Evolutionary conservation across 2,888 invertebrate species (phyloP), one percentile per base, ranked within the genome.

Genomic region (Chorisops tibialis): DNA sequence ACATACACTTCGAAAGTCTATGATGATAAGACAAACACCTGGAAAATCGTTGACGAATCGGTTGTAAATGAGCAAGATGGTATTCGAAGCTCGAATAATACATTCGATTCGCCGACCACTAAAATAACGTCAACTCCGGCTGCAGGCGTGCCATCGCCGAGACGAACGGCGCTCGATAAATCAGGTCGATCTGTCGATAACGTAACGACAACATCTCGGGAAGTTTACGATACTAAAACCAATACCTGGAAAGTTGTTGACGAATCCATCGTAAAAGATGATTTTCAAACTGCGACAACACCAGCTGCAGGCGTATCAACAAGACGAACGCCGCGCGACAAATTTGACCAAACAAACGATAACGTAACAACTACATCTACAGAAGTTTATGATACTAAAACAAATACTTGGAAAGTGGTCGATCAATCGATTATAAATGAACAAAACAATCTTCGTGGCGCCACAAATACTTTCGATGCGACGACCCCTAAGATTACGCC

Each of bases 1-100:
- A 68, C 65, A n/a, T 68, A 66, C 45, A 68, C 68, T 41, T 66
- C 67, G 4, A 68, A 68, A 59, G 64, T 66, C 19, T 68, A 64
- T 59, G 68, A 68, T 45, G 67, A 66, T 50, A 66, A 68, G 62
- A 66, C 68, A 12, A 67, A 68, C 19, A 65, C 65, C 52, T 68
- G 68, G 68, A 65, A 63, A 59, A 60, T 67, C 37, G 64, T 68
- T 49, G 67, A 68, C 47, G 67, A 68, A 54, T 64, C 67, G 38
- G 63, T 63, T 12, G 65, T 66, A 6, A 68, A 66, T 61, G 66
- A 67, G 58, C 66, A 65, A 19, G 66, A 66, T 63, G 51, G 30
- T 9, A 18, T 43, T 21, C 5, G 49, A 9, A 30, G 7, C 30
- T n/a, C n/a, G n/a, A n/a, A n/a, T n/a, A 30, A 9, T 30, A 30